Percentiles rank a stretch among this genome's conserved stretches.
Conservation (phyloP, 2,113 vertebrate genomes). For the Melanerpes aurifrons region DNA sequence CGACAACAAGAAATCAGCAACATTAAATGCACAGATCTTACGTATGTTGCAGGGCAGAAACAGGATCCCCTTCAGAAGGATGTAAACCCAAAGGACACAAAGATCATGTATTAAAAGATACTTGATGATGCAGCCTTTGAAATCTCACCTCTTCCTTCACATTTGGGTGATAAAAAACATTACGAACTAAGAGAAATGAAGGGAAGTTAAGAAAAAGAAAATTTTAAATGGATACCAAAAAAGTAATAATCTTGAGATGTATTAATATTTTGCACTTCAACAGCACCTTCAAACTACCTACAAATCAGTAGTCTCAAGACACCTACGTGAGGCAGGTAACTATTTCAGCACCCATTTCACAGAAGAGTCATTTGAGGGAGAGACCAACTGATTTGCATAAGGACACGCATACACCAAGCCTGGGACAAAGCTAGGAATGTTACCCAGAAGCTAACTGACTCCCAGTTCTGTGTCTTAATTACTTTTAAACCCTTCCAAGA, state of each 20-base stretch:
- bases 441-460: constrained; percentile 29
- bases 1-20: constrained; percentile 65
- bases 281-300: constrained; percentile 65
- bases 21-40: constrained; percentile 69
- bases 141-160: constrained; percentile 73
- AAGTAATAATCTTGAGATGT: constrained; percentile 62
- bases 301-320: constrained; percentile 3
- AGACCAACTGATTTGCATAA: constrained; percentile 24
- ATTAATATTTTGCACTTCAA: constrained; percentile 67
- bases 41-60: constrained; percentile 70
- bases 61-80: constrained; percentile 69
- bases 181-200: constrained; percentile 70
- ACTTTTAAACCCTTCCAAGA: constrained; percentile 31
- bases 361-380: constrained; percentile 10
- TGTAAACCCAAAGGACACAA: constrained; percentile 73
- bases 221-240: constrained; percentile 65
- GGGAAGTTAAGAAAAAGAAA: constrained; percentile 72
- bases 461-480: constrained; percentile 10
- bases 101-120: constrained; percentile 69
- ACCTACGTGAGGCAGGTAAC: constrained; percentile 3
- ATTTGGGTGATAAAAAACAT: constrained; percentile 71
- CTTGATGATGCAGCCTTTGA: constrained; percentile 70
- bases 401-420: background rate
- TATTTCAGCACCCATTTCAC: constrained; percentile 32
- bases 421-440: constrained; percentile 24